A percentile compares a stretch with the other conserved stretches of the same genome.
Conservation (phyloP, 2,113 vertebrate species). For the Rhinolophus ferrumequinum region DNA sequence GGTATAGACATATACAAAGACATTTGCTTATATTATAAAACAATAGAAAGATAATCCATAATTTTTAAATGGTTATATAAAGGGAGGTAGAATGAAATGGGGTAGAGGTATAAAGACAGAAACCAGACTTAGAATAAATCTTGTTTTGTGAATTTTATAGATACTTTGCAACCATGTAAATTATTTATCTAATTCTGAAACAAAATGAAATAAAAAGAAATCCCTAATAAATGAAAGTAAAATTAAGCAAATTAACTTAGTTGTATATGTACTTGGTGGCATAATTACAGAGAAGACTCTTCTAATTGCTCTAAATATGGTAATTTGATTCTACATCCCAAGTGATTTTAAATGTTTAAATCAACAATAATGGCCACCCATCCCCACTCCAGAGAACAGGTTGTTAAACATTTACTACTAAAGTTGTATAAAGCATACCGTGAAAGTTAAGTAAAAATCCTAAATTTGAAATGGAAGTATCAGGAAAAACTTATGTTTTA, state of each 20-base stretch:
- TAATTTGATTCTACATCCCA: background rate
- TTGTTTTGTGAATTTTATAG: background rate
- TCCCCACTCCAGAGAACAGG: background rate
- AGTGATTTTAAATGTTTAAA: background rate
- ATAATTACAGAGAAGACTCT: background rate
- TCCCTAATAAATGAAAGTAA: background rate
- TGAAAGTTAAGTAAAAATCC: background rate
- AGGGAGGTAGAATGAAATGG: background rate
- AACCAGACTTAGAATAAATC: background rate
- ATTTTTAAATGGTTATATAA: background rate
- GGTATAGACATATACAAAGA: background rate
- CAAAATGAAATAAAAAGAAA: conserved; percentile 26
- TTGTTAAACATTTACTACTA: background rate
- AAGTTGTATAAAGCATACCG: background rate
- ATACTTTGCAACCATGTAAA: background rate
- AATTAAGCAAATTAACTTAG: background rate
- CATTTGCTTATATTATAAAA: background rate
- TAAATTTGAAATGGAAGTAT: conserved; percentile 2
- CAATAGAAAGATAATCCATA: background rate
- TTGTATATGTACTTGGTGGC: background rate
- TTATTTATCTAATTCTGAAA: conserved; percentile 22
- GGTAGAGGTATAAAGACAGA: background rate
- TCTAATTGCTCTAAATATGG: background rate
- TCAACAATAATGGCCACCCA: background rate
- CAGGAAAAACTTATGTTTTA: background rate